These are phyloP conservation scores for Philhelius pedissequus DNA, from an alignment of 2,888 invertebrate species.

Conservation along the genomic window DNA sequence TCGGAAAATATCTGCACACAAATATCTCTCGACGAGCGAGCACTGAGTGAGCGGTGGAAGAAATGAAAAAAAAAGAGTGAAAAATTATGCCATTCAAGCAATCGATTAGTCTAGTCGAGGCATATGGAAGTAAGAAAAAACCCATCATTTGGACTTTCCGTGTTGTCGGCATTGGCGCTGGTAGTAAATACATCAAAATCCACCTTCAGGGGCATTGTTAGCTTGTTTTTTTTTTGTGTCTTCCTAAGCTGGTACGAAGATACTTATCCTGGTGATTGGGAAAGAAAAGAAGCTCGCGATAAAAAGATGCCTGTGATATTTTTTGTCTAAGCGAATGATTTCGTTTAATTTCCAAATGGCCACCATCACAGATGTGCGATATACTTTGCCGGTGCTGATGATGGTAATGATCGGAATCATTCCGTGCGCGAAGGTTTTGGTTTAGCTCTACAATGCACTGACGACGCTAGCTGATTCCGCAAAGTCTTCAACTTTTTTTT, in stretches of 20 bases:
- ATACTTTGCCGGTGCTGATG: not conserved
- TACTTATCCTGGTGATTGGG: slow-evolving; percentile 19
- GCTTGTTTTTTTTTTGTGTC: not conserved
- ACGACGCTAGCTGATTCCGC: not conserved
- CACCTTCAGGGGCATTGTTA: slow-evolving; percentile 14
- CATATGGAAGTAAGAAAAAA: slow-evolving; percentile 7
- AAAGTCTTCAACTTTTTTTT: not conserved
- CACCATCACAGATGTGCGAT: not conserved
- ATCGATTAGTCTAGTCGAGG: slow-evolving; percentile 54
- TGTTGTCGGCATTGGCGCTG: not conserved
- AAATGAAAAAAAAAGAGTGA: slow-evolving; percentile 16
- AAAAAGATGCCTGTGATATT: slow-evolving; percentile 20
- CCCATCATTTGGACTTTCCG: slow-evolving; percentile 28
- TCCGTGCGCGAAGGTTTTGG: not conserved
- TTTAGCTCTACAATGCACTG: not conserved
- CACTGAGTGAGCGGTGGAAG: not conserved
- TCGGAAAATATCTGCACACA: not conserved
- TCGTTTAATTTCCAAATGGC: slow-evolving; percentile 51
- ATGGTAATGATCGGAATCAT: slow-evolving; percentile 30
- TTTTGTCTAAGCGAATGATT: slow-evolving; percentile 37
- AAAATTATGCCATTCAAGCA: slow-evolving; percentile 52
- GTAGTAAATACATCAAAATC: slow-evolving; percentile 50
- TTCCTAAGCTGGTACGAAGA: not conserved
- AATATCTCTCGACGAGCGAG: not conserved
- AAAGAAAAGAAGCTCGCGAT: not conserved